phyloP scores from a whole-genome alignment of 2,888 invertebrate genomes.

The Chromoteleia sp. region DNA sequence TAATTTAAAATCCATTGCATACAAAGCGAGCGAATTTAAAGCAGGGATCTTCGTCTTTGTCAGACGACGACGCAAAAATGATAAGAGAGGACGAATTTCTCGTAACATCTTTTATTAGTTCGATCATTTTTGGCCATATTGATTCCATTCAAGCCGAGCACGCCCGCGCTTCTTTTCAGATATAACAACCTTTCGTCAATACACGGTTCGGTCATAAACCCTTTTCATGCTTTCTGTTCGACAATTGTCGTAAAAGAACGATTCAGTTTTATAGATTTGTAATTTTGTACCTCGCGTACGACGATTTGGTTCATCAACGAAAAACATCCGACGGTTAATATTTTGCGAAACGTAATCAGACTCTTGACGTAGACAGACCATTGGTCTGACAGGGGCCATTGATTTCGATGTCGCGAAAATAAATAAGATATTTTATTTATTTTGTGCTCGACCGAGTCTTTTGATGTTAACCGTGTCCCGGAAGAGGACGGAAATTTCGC shows the following conservation, averaged over 20 bases:
- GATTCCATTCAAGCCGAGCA: constrained; percentile 9
- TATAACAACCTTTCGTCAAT: constrained; percentile 43
- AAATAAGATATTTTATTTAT: no score
- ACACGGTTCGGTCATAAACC: constrained; percentile 42
- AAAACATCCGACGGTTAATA: no score
- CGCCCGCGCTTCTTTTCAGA: constrained; percentile 30
- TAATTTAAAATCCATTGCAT: constrained; percentile 34
- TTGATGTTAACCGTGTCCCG: no score
- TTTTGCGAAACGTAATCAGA: no score
- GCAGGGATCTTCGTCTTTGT: constrained; percentile 8
- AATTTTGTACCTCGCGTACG: constrained; percentile 8
- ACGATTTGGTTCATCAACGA: constrained; percentile 32
- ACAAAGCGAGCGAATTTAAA: constrained; percentile 26
- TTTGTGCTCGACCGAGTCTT: no score
- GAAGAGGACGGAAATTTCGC: no score
- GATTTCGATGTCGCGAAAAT: no score
- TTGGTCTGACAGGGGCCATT: no score
- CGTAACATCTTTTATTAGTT: constrained; percentile 46
- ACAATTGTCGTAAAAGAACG: constrained; percentile 39
- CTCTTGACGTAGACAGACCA: no score
- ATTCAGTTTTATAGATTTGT: constrained; percentile 41
- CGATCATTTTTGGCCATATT: constrained; percentile 41
- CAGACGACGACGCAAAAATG: not conserved
- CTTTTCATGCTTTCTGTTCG: constrained; percentile 31
- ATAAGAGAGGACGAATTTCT: constrained; percentile 21